Evolutionary conservation across 1,140 invertebrate species (phyloP).

Genomic region (Trichomalopsis sarcophagae): DNA sequence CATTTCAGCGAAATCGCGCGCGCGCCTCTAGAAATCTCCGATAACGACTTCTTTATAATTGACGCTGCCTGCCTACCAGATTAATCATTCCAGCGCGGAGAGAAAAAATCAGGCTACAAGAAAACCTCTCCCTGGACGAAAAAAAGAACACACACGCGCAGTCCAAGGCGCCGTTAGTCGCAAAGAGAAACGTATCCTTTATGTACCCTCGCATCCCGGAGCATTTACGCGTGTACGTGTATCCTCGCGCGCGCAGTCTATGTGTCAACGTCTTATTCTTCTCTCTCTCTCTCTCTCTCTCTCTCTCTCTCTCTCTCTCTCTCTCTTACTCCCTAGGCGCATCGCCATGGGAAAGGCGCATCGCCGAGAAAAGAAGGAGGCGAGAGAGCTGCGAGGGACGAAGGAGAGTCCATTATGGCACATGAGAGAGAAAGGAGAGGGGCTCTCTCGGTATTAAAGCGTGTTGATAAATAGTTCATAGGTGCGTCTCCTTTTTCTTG

Average conservation of each 20-base stretch:
- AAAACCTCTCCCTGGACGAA: background rate
- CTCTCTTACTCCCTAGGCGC: slow-evolving; percentile 4
- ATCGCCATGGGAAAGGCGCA: slow-evolving; percentile 60
- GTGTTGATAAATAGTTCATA: slow-evolving; percentile 68
- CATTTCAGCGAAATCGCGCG: background rate
- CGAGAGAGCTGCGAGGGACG: background rate
- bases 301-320: background rate
- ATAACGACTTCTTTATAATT: slow-evolving; percentile 38
- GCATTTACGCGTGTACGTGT: slow-evolving; percentile 21
- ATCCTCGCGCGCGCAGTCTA: slow-evolving; percentile 52
- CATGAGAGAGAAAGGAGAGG: background rate
- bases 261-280: slow-evolving; percentile 73
- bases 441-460: slow-evolving; percentile 61
- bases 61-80: background rate
- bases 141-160: background rate
- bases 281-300: slow-evolving; percentile 29
- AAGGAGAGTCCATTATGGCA: slow-evolving; percentile 61
- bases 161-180: slow-evolving; percentile 5
- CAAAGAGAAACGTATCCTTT: slow-evolving; percentile 11
- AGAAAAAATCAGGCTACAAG: background rate
- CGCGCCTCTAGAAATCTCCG: slow-evolving; percentile 8
- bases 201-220: background rate
- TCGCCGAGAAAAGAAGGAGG: slow-evolving; percentile 28
- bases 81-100: background rate
- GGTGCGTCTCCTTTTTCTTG: slow-evolving; percentile 22